A percentile compares a stretch with the other conserved stretches of the same genome.
Evolutionary conservation across 2,797 vertebrate species (phyloP).

Genomic region (Odontamblyopus lacepedii): DNA sequence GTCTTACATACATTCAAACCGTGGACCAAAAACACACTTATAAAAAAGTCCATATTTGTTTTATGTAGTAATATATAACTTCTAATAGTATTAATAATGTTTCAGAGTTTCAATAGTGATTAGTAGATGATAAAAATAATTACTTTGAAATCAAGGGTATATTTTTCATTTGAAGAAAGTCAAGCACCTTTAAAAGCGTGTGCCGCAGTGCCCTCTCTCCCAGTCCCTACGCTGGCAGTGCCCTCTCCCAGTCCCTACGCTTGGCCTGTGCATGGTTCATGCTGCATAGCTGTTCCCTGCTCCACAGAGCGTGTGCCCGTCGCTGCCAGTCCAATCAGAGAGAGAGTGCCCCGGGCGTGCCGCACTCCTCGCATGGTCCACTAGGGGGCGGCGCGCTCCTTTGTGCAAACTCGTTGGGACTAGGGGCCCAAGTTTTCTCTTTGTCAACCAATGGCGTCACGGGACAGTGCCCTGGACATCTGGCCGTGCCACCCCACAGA

Average conservation of each 20-base stretch:
- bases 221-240: constrained; percentile 54
- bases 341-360: constrained; percentile 71
- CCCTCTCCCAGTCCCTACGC: constrained; percentile 61
- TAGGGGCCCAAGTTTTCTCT: constrained; percentile 80
- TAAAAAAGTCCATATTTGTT: constrained; percentile 30
- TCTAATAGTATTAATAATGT: constrained; percentile 8
- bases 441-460: constrained; percentile 84
- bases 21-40: constrained; percentile 59
- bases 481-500: constrained; percentile 80
- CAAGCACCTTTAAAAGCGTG: constrained; percentile 81
- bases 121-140: constrained; percentile 46
- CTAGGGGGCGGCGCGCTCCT: constrained; percentile 77
- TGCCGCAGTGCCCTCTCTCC: constrained; percentile 68
- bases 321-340: constrained; percentile 70
- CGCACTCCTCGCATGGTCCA: constrained; percentile 76
- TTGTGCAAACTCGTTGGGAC: constrained; percentile 72
- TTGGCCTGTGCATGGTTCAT: constrained; percentile 59
- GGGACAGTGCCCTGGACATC: constrained; percentile 81
- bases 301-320: constrained; percentile 29
- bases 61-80: constrained; percentile 32
- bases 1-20: constrained; percentile 58
- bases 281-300: constrained; percentile 73
- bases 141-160: constrained; percentile 63
- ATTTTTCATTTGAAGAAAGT: constrained; percentile 67
- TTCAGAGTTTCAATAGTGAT: background rate